Percentiles rank a stretch among this genome's conserved stretches.
These are phyloP conservation scores for Tridacna gigas DNA, from an alignment of 2,888 invertebrate species.

Conservation along the genomic window DNA sequence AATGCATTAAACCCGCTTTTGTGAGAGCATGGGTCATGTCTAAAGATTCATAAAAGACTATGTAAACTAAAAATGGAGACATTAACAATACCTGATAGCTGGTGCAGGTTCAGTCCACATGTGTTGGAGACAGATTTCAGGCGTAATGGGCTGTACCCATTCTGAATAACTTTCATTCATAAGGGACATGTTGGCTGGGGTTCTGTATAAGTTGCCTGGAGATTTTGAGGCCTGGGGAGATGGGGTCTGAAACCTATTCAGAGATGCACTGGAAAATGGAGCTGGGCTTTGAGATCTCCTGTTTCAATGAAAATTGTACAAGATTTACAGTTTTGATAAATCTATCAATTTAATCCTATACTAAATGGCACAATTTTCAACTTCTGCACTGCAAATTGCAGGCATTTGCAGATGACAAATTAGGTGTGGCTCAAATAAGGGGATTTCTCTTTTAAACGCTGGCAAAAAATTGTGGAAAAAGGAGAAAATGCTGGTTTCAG, in stretches of 20 bases:
- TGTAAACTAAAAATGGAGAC: too few relatives aligned
- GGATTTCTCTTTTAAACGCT: background rate
- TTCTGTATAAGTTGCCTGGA: slow-evolving; percentile 73
- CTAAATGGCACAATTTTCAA: too few relatives aligned
- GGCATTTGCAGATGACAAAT: background rate
- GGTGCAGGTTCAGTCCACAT: slow-evolving; percentile 91
- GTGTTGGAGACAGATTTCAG: slow-evolving; percentile 94
- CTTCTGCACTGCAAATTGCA: background rate
- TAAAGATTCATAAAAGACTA: too few relatives aligned
- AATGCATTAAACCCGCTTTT: too few relatives aligned
- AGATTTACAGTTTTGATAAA: too few relatives aligned
- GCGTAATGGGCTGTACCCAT: slow-evolving; percentile 89
- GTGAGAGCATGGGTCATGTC: too few relatives aligned
- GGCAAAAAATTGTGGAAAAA: background rate
- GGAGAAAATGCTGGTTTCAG: background rate
- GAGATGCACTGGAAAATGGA: slow-evolving; percentile 71
- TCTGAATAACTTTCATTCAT: slow-evolving; percentile 76
- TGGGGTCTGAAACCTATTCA: slow-evolving; percentile 79
- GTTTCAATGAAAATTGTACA: slow-evolving; percentile 22
- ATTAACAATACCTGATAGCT: slow-evolving; percentile 83
- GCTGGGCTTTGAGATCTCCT: slow-evolving; percentile 86
- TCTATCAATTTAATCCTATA: too few relatives aligned
- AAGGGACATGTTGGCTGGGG: slow-evolving; percentile 79
- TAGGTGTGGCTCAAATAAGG: background rate
- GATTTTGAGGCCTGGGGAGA: slow-evolving; percentile 75